phyloP scores from a whole-genome alignment of 2,888 invertebrate genomes.

The Oligia fasciuncula region DNA sequence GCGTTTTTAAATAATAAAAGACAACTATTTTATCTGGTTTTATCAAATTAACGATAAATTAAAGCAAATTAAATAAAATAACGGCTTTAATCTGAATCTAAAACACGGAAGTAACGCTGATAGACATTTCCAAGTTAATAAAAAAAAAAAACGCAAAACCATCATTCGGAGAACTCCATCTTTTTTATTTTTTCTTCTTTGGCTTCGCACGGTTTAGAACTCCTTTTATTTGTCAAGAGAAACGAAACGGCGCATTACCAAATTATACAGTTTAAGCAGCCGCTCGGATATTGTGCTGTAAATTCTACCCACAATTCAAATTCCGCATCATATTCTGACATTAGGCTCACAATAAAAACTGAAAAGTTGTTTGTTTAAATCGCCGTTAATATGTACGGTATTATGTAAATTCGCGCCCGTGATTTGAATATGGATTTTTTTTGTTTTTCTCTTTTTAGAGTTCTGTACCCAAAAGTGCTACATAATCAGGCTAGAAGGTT shows the following conservation, averaged over 20 bases:
- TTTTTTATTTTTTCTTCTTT: too few relatives aligned
- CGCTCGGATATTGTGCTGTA: slow-evolving; percentile 45
- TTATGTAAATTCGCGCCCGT: slow-evolving; percentile 56
- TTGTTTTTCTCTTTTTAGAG: slow-evolving; percentile 35
- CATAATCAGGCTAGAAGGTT: neutral
- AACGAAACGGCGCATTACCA: slow-evolving; percentile 42
- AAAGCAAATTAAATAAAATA: too few relatives aligned
- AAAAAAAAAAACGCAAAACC: neutral
- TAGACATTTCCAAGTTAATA: neutral
- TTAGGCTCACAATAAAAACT: slow-evolving; percentile 58
- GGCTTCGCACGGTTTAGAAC: neutral
- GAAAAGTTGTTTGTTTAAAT: slow-evolving; percentile 62
- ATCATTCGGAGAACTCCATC: slow-evolving; percentile 2
- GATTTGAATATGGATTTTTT: slow-evolving; percentile 63
- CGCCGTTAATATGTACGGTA: slow-evolving; percentile 59
- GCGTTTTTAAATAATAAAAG: too few relatives aligned
- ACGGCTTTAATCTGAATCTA: too few relatives aligned
- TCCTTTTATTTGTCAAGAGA: slow-evolving; percentile 39
- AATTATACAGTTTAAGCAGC: slow-evolving; percentile 53
- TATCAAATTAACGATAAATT: too few relatives aligned
- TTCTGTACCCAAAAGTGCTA: neutral
- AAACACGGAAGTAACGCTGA: neutral
- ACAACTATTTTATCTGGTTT: too few relatives aligned
- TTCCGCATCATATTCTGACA: slow-evolving; percentile 49
- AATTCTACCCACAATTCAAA: slow-evolving; percentile 46